Conservation (phyloP, 2,113 vertebrate species). For the Sclerurus mexicanus region DNA sequence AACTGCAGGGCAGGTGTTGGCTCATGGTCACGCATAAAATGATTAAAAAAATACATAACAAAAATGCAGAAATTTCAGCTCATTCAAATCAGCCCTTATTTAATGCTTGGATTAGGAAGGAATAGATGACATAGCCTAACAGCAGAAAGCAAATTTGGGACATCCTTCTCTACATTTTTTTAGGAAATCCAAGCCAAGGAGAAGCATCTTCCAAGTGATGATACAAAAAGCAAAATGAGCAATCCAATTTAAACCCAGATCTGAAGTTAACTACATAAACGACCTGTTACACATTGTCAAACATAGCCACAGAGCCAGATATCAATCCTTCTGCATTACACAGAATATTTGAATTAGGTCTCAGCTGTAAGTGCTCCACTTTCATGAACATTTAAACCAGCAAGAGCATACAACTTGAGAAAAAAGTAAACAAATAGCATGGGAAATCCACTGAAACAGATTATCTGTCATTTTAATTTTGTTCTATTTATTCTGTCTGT, state of each 20-base stretch:
- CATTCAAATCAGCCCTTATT: not conserved
- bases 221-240: not conserved
- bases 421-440: constrained; percentile 23
- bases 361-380: not conserved
- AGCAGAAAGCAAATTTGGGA: not conserved
- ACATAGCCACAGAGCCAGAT: not conserved
- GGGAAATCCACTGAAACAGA: constrained; percentile 11
- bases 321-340: not conserved
- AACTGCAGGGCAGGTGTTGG: not conserved
- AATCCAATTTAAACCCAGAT: not conserved
- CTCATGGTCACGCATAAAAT: not conserved
- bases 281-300: not conserved
- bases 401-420: not conserved
- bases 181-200: not conserved
- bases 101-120: not conserved
- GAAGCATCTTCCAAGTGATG: not conserved
- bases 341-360: not conserved
- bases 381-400: not conserved
- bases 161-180: not conserved
- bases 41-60: not conserved
- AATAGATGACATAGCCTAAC: not conserved
- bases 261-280: not conserved
- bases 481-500: constrained; percentile 29
- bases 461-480: not conserved
- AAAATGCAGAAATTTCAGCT: not conserved